A percentile compares a stretch with the other conserved stretches of the same genome.
phyloP scores from a whole-genome alignment of 2,888 invertebrate species.

The Enoplolaimus lenunculus region DNA sequence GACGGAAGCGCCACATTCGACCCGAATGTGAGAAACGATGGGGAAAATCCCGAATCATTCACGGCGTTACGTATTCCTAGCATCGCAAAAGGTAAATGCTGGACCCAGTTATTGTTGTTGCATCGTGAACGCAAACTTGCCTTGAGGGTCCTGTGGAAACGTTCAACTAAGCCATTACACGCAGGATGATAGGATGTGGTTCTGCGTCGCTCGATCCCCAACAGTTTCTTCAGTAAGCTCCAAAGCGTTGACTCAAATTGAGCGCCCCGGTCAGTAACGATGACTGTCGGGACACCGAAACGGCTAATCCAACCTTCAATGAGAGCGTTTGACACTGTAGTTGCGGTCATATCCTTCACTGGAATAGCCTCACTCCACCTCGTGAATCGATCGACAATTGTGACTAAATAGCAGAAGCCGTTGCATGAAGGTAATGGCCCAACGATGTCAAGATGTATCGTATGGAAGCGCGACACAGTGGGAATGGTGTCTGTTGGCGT shows the following conservation, averaged over 20 bases:
- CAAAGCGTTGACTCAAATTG: slow-evolving; percentile 13
- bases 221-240: neutral
- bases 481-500: slow-evolving; percentile 2
- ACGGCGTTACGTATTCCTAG: neutral
- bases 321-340: neutral
- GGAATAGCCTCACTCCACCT: slow-evolving; percentile 14
- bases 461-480: neutral
- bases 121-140: neutral
- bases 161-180: slow-evolving; percentile 5
- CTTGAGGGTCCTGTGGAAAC: slow-evolving; percentile 4
- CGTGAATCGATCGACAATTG: slow-evolving; percentile 7
- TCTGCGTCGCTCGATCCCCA: neutral
- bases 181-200: slow-evolving; percentile 11
- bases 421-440: slow-evolving; percentile 3
- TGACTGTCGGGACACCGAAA: slow-evolving; percentile 8
- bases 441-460: slow-evolving; percentile 10
- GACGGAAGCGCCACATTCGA: neutral
- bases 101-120: neutral
- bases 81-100: neutral
- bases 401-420: slow-evolving; percentile 12
- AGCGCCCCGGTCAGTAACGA: slow-evolving; percentile 14
- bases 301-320: slow-evolving; percentile 3
- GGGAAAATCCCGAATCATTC: neutral
- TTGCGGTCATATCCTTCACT: neutral
- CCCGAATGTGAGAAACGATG: neutral